A percentile compares a stretch with the other conserved stretches of the same genome.
phyloP scores from a whole-genome alignment of 2,888 invertebrate species.

The Erannis defoliaria region DNA sequence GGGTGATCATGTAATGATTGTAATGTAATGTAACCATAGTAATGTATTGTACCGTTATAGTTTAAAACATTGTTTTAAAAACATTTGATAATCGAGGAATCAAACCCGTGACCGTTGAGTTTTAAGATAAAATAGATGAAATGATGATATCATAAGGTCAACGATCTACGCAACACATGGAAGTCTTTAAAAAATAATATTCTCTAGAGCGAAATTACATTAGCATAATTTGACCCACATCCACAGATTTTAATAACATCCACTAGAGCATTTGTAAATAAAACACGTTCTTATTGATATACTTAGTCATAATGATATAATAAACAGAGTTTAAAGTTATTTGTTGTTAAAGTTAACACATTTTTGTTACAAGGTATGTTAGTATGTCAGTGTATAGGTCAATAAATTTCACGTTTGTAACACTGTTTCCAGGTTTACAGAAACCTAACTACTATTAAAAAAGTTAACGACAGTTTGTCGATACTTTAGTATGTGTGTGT shows the following conservation, averaged over 20 bases:
- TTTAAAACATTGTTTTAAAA: no score
- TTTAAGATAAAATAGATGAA: neutral
- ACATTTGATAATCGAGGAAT: no score
- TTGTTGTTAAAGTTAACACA: no score
- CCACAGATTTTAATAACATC: constrained; percentile 24
- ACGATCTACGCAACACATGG: constrained; percentile 28
- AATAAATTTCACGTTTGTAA: constrained; percentile 14
- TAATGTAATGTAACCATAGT: no score
- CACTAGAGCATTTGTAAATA: constrained; percentile 16
- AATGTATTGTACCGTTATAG: no score
- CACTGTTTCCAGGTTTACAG: no score
- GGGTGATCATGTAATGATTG: no score
- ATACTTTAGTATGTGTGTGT: no score
- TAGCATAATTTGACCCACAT: constrained; percentile 24
- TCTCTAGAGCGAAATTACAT: constrained; percentile 7
- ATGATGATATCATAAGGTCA: constrained; percentile 29
- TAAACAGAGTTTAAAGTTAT: constrained; percentile 22
- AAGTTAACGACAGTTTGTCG: no score
- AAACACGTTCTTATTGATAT: constrained; percentile 22
- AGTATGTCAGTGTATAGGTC: constrained; percentile 39
- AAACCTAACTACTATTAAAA: no score
- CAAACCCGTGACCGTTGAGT: no score
- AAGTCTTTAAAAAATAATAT: constrained; percentile 26
- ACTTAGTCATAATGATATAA: constrained; percentile 26
- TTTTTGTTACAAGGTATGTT: constrained; percentile 17